phyloP scores from a whole-genome alignment of 2,113 vertebrate species.

The Paracanthobrama guichenoti region DNA sequence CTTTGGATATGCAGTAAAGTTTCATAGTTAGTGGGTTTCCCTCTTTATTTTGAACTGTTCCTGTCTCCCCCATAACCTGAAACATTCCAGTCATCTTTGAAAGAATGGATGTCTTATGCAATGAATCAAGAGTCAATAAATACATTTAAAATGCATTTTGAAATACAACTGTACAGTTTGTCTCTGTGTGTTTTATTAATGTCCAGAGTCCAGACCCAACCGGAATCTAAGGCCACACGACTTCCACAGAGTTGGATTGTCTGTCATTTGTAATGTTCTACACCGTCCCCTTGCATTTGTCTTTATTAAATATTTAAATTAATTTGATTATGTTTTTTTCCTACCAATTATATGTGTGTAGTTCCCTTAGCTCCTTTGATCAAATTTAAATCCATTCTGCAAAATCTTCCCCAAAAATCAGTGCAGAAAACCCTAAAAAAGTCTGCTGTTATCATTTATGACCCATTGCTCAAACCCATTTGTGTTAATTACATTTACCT shows the following conservation, averaged over 20 bases:
- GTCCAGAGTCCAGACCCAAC: neutral
- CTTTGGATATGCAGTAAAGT: slow-evolving; percentile 97
- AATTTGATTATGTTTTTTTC: neutral
- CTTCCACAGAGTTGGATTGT: slow-evolving; percentile 10
- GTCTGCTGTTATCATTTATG: neutral
- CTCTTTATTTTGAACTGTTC: slow-evolving; percentile 27
- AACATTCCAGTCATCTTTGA: slow-evolving; percentile 93
- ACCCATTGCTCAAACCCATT: neutral
- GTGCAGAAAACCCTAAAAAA: neutral
- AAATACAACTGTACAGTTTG: slow-evolving; percentile 64
- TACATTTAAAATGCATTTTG: slow-evolving; percentile 51
- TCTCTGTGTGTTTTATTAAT: slow-evolving; percentile 76
- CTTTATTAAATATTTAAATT: neutral
- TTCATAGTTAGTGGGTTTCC: slow-evolving; percentile 96
- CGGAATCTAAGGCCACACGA: neutral
- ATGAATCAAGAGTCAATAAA: slow-evolving; percentile 79
- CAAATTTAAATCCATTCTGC: neutral
- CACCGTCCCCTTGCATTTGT: neutral
- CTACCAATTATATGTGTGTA: neutral
- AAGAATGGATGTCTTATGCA: slow-evolving; percentile 89
- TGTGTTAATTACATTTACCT: neutral
- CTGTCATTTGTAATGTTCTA: neutral
- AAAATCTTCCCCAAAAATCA: neutral
- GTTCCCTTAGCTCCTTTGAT: neutral
- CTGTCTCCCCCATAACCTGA: slow-evolving; percentile 22